Conservation (phyloP, 2,113 vertebrate species). For the Sorex araneus region DNA sequence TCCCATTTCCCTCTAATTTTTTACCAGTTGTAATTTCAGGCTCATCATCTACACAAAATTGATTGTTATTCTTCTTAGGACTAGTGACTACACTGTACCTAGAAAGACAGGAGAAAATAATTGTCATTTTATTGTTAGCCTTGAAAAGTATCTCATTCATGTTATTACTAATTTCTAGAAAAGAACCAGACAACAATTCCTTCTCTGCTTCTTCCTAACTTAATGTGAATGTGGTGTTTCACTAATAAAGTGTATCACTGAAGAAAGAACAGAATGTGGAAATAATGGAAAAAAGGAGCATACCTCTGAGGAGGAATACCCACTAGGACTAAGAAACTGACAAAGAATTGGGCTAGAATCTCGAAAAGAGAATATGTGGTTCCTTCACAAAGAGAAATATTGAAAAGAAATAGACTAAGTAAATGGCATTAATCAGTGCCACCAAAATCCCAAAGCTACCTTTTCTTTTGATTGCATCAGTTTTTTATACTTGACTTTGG, state of each 20-base stretch:
- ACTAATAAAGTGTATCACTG: not conserved
- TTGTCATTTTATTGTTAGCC: not conserved
- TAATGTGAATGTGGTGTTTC: not conserved
- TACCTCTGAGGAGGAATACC: not conserved
- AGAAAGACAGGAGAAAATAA: not conserved
- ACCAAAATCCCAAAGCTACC: slow-evolving; percentile 21
- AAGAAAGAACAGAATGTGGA: not conserved
- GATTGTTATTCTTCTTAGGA: not conserved
- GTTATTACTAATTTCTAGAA: not conserved
- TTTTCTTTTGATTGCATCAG: not conserved
- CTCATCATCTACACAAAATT: not conserved
- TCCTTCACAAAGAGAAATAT: not conserved
- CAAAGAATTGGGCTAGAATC: not conserved
- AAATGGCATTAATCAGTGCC: not conserved
- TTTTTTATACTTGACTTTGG: not conserved
- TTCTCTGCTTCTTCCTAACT: slow-evolving; percentile 23
- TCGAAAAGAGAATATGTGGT: not conserved
- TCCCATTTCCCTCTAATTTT: not conserved
- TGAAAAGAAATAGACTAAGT: not conserved
- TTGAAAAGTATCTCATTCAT: slow-evolving; percentile 9
- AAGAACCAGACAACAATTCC: not conserved
- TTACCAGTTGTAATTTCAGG: not conserved
- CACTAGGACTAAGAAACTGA: not conserved
- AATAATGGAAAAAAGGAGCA: not conserved
- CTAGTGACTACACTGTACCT: not conserved